phyloP scores from a whole-genome alignment of 2,888 invertebrate species.

The Proisotoma minuta region DNA sequence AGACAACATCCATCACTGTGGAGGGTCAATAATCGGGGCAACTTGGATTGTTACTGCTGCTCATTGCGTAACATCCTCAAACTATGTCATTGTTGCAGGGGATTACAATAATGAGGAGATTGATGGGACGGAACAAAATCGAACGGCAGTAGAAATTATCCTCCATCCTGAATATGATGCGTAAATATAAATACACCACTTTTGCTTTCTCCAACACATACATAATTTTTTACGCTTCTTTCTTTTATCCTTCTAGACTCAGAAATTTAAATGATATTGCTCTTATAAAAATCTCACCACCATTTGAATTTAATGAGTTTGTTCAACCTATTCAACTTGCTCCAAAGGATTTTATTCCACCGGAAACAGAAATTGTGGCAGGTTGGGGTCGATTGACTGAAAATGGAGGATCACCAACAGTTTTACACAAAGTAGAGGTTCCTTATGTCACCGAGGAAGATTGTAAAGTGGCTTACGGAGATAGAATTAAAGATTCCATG shows the following conservation, averaged over 20 bases:
- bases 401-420: not conserved
- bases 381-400: slow-evolving; percentile 13
- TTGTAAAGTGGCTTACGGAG: slow-evolving; percentile 15
- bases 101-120: slow-evolving; percentile 7
- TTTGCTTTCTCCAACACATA: not conserved
- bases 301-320: slow-evolving; percentile 10
- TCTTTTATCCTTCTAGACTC: not conserved
- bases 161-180: slow-evolving; percentile 7
- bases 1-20: slow-evolving; percentile 16
- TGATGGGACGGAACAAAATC: slow-evolving; percentile 15
- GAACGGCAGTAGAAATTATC: slow-evolving; percentile 12
- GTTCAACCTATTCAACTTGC: slow-evolving; percentile 3
- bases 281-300: slow-evolving; percentile 5
- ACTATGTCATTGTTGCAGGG: slow-evolving; percentile 9
- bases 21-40: slow-evolving; percentile 22
- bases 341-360: not conserved
- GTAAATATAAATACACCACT: not conserved
- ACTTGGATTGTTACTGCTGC: slow-evolving; percentile 9
- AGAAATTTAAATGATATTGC: slow-evolving; percentile 14
- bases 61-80: not conserved
- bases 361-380: not conserved
- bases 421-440: slow-evolving; percentile 19
- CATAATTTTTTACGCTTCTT: not conserved
- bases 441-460: slow-evolving; percentile 11
- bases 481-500: slow-evolving; percentile 20